Conservation (phyloP, 2,888 invertebrate genomes). For the Trissolcus brochymenae region DNA sequence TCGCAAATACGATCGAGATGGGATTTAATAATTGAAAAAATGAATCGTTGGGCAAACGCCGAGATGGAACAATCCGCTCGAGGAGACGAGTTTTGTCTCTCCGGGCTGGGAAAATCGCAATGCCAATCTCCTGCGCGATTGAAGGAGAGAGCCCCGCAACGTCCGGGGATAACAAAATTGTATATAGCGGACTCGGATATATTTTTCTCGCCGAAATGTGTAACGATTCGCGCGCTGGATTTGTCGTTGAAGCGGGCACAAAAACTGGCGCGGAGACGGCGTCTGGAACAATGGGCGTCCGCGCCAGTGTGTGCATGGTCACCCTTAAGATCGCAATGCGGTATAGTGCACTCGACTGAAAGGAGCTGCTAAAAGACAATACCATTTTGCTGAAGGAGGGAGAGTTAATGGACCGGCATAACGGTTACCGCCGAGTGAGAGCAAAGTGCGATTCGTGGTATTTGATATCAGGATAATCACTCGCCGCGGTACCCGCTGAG, state of each 20-base stretch:
- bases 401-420: conserved; percentile 63
- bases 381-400: conserved; percentile 59
- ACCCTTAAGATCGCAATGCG: conserved; percentile 57
- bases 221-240: conserved; percentile 23
- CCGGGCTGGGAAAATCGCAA: conserved; percentile 16
- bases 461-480: conserved; percentile 76
- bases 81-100: conserved; percentile 9
- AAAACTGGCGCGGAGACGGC: conserved; percentile 42
- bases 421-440: conserved; percentile 60
- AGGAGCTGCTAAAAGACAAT: conserved; percentile 61
- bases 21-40: conserved; percentile 8
- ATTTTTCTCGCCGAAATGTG: no score
- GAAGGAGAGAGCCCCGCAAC: conserved; percentile 17
- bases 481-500: conserved; percentile 48
- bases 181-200: neutral
- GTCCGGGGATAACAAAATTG: conserved; percentile 18
- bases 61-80: neutral
- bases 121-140: conserved; percentile 16
- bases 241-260: conserved; percentile 39
- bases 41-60: neutral
- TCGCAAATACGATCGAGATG: conserved; percentile 4
- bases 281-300: conserved; percentile 41
- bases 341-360: conserved; percentile 57
- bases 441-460: conserved; percentile 75
- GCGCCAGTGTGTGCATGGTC: conserved; percentile 51